These are phyloP conservation scores for Lamprotornis superbus DNA, from an alignment of 2,113 vertebrate genomes.

Conservation along the genomic window DNA sequence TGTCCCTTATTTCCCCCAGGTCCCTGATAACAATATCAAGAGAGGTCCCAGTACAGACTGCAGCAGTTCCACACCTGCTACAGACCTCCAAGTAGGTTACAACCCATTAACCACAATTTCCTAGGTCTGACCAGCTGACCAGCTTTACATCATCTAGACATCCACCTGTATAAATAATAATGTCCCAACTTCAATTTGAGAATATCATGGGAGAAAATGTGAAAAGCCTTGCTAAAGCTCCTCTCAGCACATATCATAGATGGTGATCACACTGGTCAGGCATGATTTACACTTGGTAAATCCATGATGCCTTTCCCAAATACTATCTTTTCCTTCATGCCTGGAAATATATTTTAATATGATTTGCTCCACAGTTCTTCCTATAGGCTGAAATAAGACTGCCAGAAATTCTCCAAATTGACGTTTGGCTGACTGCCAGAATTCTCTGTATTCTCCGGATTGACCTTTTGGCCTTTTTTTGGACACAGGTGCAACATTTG, in stretches of 20 bases:
- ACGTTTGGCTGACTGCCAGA: not conserved
- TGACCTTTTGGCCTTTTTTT: not conserved
- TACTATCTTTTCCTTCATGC: not conserved
- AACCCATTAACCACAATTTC: not conserved
- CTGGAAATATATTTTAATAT: not conserved
- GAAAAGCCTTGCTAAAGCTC: not conserved
- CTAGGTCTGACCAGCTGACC: not conserved
- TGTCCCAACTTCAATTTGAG: not conserved
- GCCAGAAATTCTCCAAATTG: not conserved
- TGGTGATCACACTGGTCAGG: not conserved
- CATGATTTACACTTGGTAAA: not conserved
- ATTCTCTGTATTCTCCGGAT: not conserved
- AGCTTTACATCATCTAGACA: not conserved
- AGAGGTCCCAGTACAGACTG: fast-evolving
- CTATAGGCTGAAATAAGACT: not conserved
- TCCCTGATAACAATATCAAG: not conserved
- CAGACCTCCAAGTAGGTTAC: not conserved
- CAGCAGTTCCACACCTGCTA: not conserved
- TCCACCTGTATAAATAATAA: not conserved
- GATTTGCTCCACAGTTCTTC: not conserved
- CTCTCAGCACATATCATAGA: not conserved
- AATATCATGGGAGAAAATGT: not conserved
- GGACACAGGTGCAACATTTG: not conserved
- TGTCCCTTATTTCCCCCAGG: not conserved
- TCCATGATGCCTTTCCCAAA: not conserved